Base-by-base conservation (phyloP, 2,797 vertebrate species). In the Hoplostethus atlanticus region DNA sequence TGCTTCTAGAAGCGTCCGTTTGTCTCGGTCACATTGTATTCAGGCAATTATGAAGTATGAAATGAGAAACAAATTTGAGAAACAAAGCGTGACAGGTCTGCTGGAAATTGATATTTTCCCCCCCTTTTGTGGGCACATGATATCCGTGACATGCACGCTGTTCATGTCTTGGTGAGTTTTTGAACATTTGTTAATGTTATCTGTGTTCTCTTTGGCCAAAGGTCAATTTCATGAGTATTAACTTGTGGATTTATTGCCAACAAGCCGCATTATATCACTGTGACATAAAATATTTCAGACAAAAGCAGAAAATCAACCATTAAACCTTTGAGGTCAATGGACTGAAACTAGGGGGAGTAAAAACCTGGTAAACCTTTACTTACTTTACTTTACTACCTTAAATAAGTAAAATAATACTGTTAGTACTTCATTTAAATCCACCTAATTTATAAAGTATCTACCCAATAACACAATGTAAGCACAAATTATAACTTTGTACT, bases 221-320 rank as follows among this genome's bases (percentile, higher is more conserved):
- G 80, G 72, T 84, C 62, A 68, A 8, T 16, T 71, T 73, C 73
- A 54, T 84, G 72, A 52, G 2, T 81, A 40, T 73, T 80, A 1
- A 84, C 80, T 17, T 25, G 31, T 38, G 76, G 65, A 68, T 25
- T 78, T 56, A 64, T 68, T 75, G 21, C 47, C 6, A 4, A 52
- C 40, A 51, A 5, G 0, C 7, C 0, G 5, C 30, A 52, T 28
- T 54, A 12, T 58, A 10, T 16, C 53, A n/a, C 25, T 42, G 3
- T n/a, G 50, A 71, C 59, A 48, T 13, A 16, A 17, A 67, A 38
- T 58, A 51, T 67, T 5, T 73, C 3, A 62, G 8, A 51, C 25
- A 16, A 15, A 59, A 16, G 3, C 21, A 21, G 21, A 21, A 21
- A 21, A 31, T 0, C 2, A 25, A 0, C 6, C 0, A 0, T 54